Evolutionary conservation across 2,888 invertebrate species (phyloP).

Genomic region (Cremastinae sp.): DNA sequence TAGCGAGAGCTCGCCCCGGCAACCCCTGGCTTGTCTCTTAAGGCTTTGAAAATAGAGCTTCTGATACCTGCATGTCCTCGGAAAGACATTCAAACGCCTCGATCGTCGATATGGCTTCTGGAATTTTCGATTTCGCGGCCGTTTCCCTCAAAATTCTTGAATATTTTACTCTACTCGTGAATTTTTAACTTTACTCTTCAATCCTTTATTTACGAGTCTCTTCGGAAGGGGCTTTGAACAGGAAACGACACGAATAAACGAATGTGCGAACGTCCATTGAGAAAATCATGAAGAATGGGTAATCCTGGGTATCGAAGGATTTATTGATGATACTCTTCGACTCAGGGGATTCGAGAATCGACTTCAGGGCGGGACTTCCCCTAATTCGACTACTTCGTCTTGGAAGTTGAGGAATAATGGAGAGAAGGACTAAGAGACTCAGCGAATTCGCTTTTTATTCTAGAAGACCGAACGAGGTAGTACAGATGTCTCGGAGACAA

Average conservation of each 20-base stretch:
- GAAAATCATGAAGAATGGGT: too few relatives aligned
- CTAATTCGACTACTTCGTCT: constrained; percentile 6
- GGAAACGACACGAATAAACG: too few relatives aligned
- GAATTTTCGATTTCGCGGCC: constrained; percentile 66
- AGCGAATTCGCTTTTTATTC: constrained; percentile 18
- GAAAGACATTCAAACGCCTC: constrained; percentile 29
- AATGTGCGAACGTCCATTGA: too few relatives aligned
- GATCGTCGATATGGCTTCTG: constrained; percentile 58
- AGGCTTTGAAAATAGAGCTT: constrained; percentile 58
- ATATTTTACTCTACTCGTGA: too few relatives aligned
- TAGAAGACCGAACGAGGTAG: constrained; percentile 17
- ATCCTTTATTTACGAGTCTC: too few relatives aligned
- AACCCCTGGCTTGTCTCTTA: constrained; percentile 33
- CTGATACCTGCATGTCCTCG: constrained; percentile 14
- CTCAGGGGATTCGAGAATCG: not conserved
- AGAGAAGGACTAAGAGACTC: not conserved
- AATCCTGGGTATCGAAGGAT: too few relatives aligned
- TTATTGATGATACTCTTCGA: too few relatives aligned
- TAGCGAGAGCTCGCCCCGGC: constrained; percentile 38
- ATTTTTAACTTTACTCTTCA: too few relatives aligned
- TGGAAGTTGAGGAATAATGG: constrained; percentile 23
- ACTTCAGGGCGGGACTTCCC: constrained; percentile 1
- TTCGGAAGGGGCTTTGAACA: too few relatives aligned
- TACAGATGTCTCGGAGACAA: constrained; percentile 34
- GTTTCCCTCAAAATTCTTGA: constrained; percentile 46